These are phyloP conservation scores for Eleginops maclovinus DNA, from an alignment of 2,113 vertebrate genomes.

Conservation along the genomic window DNA sequence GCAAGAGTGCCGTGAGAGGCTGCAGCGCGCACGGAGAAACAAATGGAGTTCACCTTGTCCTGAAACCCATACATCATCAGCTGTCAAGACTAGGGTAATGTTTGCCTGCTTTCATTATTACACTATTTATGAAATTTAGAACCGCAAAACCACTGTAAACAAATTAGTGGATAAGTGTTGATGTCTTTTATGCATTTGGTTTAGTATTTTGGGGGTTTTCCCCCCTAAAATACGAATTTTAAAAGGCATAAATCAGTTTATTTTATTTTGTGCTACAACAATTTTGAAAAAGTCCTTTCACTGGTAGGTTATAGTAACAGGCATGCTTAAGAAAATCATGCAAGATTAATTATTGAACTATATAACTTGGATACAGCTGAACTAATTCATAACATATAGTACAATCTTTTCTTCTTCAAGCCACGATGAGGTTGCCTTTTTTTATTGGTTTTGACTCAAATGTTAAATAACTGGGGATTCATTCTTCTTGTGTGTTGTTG, in stretches of 20 bases:
- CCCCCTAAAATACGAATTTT: neutral
- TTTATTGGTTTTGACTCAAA: too few species aligned
- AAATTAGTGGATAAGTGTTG: neutral
- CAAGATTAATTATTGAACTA: neutral
- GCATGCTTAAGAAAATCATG: neutral
- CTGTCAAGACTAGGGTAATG: conserved; percentile 43
- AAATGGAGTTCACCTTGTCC: conserved; percentile 69
- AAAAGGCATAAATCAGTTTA: neutral
- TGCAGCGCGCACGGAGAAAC: conserved; percentile 46
- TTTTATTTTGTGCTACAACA: too few species aligned
- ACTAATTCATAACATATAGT: too few species aligned
- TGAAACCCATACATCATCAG: conserved; percentile 63
- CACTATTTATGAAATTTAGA: conserved; percentile 47
- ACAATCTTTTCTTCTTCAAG: too few species aligned
- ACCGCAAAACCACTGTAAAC: neutral
- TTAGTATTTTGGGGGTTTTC: too few species aligned
- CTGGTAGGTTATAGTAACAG: neutral
- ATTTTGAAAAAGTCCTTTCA: too few species aligned
- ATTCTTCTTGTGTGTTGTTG: too few species aligned
- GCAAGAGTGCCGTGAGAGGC: conserved; percentile 41
- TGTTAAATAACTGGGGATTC: too few species aligned
- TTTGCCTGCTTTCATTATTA: conserved; percentile 36
- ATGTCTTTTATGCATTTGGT: too few species aligned
- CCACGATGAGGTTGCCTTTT: too few species aligned
- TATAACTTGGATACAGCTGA: neutral